These are phyloP conservation scores for Dryococelus australis DNA, from an alignment of 2,888 invertebrate species.

Conservation along the genomic window DNA sequence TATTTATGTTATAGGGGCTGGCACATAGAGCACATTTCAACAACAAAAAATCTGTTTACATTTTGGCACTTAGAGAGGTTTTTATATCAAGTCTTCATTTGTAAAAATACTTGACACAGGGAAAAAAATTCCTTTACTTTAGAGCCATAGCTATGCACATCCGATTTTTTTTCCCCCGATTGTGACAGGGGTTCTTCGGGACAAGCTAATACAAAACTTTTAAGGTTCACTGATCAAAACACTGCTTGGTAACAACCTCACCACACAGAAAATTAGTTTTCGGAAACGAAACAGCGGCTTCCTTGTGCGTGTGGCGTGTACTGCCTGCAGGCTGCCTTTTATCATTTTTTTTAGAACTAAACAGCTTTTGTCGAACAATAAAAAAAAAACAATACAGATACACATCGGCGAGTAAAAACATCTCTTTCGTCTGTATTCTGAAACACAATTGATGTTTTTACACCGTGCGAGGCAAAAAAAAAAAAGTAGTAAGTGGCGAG, in stretches of 20 bases:
- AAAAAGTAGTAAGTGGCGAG: not conserved
- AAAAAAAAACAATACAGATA: not conserved
- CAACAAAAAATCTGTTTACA: too few relatives aligned
- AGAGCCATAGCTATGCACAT: not conserved
- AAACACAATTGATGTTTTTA: not conserved
- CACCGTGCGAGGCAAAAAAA: not conserved
- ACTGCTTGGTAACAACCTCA: not conserved
- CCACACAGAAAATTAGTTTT: not conserved
- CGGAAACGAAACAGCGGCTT: not conserved
- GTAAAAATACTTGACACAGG: too few relatives aligned
- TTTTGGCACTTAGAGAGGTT: too few relatives aligned
- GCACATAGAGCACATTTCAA: too few relatives aligned
- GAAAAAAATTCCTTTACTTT: too few relatives aligned
- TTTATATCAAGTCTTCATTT: too few relatives aligned
- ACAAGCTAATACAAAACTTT: not conserved
- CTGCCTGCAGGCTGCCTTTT: not conserved
- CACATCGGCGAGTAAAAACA: not conserved
- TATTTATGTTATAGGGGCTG: too few relatives aligned
- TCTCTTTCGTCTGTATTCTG: constrained; percentile 11
- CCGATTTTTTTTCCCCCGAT: not conserved
- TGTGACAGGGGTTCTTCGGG: not conserved
- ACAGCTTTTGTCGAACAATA: not conserved
- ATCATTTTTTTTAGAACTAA: not conserved
- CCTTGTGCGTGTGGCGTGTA: constrained; percentile 3
- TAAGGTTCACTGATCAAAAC: constrained; percentile 11